Percentiles rank a stretch among this genome's conserved stretches.
Conservation (phyloP, 2,797 vertebrate genomes). For the Chaunax sp. region DNA sequence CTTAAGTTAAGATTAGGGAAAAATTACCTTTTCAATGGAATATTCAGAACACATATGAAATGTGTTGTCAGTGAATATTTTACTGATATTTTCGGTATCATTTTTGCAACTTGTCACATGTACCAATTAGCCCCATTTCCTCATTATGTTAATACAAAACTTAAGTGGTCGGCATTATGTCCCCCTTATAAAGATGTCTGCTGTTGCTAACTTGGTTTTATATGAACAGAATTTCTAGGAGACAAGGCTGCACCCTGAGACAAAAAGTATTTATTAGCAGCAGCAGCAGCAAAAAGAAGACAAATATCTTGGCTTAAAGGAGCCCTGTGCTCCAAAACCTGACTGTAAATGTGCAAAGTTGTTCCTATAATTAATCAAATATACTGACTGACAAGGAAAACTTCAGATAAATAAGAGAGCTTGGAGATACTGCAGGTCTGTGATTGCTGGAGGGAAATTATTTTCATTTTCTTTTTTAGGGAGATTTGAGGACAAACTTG, state of each 20-base stretch:
- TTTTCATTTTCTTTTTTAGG: conserved; percentile 3
- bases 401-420: conserved; percentile 29
- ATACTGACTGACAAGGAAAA: conserved; percentile 23
- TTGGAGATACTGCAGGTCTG: conserved; percentile 8
- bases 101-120: too few relatives aligned
- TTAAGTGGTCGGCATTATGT: too few relatives aligned
- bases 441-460: conserved; percentile 12
- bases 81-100: too few relatives aligned
- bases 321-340: conserved; percentile 25
- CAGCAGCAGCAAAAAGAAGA: conserved; percentile 18
- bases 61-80: too few relatives aligned
- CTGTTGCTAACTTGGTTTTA: too few relatives aligned
- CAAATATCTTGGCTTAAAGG: conserved; percentile 21
- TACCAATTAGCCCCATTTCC: too few relatives aligned
- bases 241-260: conserved; percentile 18
- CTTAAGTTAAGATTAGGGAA: too few relatives aligned
- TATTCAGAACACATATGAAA: too few relatives aligned
- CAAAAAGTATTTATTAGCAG: conserved; percentile 6
- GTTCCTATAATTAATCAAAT: conserved; percentile 54
- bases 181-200: too few relatives aligned
- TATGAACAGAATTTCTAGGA: too few relatives aligned
- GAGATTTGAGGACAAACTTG: conserved; percentile 18
- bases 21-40: too few relatives aligned
- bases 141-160: too few relatives aligned
- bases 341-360: conserved; percentile 27